A percentile compares a stretch with the other conserved stretches of the same genome.
Evolutionary conservation across 1,140 invertebrate genomes (phyloP).

Genomic region (Colletes gigas): DNA sequence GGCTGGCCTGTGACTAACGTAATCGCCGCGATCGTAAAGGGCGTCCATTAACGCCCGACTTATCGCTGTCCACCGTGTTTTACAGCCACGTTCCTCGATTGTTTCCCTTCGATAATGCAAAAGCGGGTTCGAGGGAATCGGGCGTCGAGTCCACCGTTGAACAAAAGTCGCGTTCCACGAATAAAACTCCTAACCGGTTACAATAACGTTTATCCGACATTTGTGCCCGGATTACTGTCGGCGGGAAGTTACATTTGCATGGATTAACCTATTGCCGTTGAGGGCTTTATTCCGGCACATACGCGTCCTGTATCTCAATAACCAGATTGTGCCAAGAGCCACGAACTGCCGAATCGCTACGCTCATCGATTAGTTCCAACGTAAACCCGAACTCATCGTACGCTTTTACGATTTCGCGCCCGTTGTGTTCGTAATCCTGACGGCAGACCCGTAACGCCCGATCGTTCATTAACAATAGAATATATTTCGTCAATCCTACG

Average conservation of each 20-base stretch:
- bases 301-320: not conserved
- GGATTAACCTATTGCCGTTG: constrained; percentile 32
- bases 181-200: constrained; percentile 1
- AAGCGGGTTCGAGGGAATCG: not conserved
- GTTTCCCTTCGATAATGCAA: not conserved
- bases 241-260: constrained; percentile 36
- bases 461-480: too few relatives aligned
- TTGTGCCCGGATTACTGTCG: constrained; percentile 26
- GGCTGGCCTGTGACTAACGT: too few relatives aligned
- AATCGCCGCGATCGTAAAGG: not conserved
- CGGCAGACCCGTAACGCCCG: too few relatives aligned
- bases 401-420: not conserved
- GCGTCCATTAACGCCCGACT: not conserved
- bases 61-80: not conserved
- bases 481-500: too few relatives aligned
- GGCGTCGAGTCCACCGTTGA: too few relatives aligned
- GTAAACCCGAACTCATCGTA: not conserved
- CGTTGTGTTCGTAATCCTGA: not conserved
- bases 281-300: not conserved
- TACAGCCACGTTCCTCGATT: not conserved
- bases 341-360: not conserved
- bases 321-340: not conserved
- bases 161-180: not conserved
- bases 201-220: constrained; percentile 21
- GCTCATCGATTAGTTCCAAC: not conserved